A percentile compares a stretch with the other conserved stretches of the same genome.
phyloP scores from a whole-genome alignment of 37 sponge, comb jelly and placozoan genomes.

The Eunapius fragilis region DNA sequence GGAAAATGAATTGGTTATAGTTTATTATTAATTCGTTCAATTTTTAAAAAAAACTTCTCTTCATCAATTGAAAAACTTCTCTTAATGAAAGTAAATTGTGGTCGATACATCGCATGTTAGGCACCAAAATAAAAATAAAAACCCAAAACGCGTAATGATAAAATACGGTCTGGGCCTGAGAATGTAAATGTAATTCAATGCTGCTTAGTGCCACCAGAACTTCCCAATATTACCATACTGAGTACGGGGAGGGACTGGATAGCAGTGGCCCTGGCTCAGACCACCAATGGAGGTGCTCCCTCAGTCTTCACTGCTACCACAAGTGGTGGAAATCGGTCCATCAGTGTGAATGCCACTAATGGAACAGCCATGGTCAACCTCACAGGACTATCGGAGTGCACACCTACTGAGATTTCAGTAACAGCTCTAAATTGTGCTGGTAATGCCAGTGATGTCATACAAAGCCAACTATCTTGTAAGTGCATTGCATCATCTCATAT shows the following conservation, averaged over 20 bases:
- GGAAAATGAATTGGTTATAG: too few species aligned
- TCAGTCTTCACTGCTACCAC: background rate
- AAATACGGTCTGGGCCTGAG: too few species aligned
- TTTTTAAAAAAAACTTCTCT: too few species aligned
- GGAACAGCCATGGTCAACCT: background rate
- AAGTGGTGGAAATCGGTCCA: background rate
- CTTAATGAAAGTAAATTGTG: too few species aligned
- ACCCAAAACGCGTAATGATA: too few species aligned
- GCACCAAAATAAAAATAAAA: too few species aligned
- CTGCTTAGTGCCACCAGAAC: background rate
- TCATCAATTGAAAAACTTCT: too few species aligned
- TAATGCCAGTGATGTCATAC: background rate
- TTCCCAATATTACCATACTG: background rate
- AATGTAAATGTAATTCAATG: too few species aligned
- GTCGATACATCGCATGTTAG: too few species aligned
- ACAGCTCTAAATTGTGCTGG: background rate
- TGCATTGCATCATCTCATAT: background rate
- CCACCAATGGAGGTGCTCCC: background rate
- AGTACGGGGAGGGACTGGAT: background rate
- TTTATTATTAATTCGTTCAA: too few species aligned
- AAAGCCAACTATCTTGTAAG: background rate
- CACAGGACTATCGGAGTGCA: background rate
- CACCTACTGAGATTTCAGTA: background rate
- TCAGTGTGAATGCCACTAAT: background rate
- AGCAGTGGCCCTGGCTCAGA: background rate